phyloP scores from a whole-genome alignment of 53 echinoderm and acorn worm species.

The Apostichopus leukothele region DNA sequence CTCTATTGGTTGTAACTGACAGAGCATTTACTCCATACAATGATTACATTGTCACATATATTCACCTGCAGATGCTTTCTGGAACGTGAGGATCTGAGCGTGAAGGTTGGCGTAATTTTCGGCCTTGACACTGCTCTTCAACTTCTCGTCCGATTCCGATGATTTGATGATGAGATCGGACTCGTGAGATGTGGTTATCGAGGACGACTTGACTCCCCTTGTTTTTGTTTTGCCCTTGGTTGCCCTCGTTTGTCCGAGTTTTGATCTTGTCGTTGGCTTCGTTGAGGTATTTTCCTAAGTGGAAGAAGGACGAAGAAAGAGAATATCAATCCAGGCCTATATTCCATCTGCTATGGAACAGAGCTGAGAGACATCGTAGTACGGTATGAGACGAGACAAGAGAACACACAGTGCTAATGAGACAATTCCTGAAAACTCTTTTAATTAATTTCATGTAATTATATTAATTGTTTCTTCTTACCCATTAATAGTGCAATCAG shows the following conservation, averaged over 20 bases:
- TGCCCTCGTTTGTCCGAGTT: conserved; percentile 65
- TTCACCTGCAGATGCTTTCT: conserved; percentile 93
- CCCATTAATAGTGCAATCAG: too few species aligned
- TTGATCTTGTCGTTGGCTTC: conserved; percentile 73
- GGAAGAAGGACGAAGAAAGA: not conserved
- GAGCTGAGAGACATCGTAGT: too few species aligned
- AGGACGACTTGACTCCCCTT: conserved; percentile 67
- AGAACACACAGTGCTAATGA: too few species aligned
- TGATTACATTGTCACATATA: not conserved
- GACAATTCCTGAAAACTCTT: too few species aligned
- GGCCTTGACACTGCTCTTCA: conserved; percentile 47
- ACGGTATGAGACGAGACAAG: too few species aligned
- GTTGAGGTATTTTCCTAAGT: conserved; percentile 84
- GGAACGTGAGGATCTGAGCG: conserved; percentile 82
- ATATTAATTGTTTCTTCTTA: too few species aligned
- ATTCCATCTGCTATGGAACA: too few species aligned
- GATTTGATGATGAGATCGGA: conserved; percentile 69
- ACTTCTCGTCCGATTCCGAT: conserved; percentile 73
- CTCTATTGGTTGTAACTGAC: too few species aligned
- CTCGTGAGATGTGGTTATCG: conserved; percentile 82
- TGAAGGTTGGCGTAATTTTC: conserved; percentile 63
- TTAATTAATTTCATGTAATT: too few species aligned
- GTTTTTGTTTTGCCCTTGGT: conserved; percentile 87
- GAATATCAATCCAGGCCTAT: too few species aligned
- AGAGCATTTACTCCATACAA: too few species aligned